Percentiles rank a stretch among this genome's conserved stretches.
These are phyloP conservation scores for Paratrypauchen microcephalus DNA, from an alignment of 2,797 vertebrate genomes.

Conservation along the genomic window DNA sequence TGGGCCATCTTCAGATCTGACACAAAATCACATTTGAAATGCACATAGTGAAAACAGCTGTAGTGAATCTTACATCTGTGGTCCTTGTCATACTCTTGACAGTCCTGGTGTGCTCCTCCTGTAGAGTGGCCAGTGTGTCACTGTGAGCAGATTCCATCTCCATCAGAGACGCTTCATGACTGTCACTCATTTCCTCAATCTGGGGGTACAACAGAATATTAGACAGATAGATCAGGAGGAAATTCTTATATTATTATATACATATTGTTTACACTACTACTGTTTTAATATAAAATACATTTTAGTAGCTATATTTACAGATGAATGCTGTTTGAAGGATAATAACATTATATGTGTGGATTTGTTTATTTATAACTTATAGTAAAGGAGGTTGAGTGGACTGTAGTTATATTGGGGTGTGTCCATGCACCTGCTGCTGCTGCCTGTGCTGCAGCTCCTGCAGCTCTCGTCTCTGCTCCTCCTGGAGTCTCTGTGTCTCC, in stretches of 20 bases:
- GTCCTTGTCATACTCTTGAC: slow-evolving; percentile 82
- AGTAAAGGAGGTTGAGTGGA: too few species aligned
- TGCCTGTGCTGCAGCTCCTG: slow-evolving; percentile 76
- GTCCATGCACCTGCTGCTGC: slow-evolving; percentile 79
- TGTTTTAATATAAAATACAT: too few species aligned
- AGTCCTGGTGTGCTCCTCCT: slow-evolving; percentile 86
- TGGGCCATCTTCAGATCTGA: slow-evolving; percentile 88
- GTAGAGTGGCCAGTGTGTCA: slow-evolving; percentile 80
- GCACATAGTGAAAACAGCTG: background rate
- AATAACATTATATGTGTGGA: too few species aligned
- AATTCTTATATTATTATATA: too few species aligned
- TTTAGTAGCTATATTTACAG: too few species aligned
- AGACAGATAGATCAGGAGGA: too few species aligned
- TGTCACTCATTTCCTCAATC: slow-evolving; percentile 88
- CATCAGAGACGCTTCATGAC: slow-evolving; percentile 79
- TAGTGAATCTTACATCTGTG: background rate
- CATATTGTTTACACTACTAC: background rate
- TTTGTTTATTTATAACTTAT: too few species aligned
- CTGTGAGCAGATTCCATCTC: slow-evolving; percentile 85
- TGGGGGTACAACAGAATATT: slow-evolving; percentile 49
- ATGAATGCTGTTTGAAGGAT: too few species aligned
- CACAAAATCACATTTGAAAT: background rate
- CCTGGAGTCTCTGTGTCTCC: slow-evolving; percentile 74
- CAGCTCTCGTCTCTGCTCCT: slow-evolving; percentile 78
- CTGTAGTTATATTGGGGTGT: background rate